Percentiles rank a stretch among this genome's conserved stretches.
Conservation (phyloP, 2,888 invertebrate genomes). For the Mamestra brassicae region DNA sequence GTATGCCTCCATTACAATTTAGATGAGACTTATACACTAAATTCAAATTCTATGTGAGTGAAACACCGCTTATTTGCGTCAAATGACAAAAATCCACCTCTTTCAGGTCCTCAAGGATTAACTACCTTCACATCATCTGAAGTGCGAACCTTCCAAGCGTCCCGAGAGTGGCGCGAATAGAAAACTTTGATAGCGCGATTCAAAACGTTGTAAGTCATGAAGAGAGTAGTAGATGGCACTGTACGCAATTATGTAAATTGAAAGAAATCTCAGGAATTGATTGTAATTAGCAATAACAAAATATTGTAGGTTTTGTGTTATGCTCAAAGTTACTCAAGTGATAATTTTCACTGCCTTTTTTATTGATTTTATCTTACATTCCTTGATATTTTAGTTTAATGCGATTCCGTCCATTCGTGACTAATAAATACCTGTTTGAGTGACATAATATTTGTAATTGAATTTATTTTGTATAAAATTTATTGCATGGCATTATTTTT, state of each 20-base stretch:
- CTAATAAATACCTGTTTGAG: conserved; percentile 75
- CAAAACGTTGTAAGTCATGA: conserved; percentile 37
- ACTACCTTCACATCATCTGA: conserved; percentile 89
- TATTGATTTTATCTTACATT: conserved; percentile 60
- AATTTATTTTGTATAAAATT: conserved; percentile 49
- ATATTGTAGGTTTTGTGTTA: conserved; percentile 48
- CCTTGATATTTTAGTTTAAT: conserved; percentile 53
- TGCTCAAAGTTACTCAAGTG: conserved; percentile 75
- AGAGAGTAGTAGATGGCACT: conserved; percentile 51
- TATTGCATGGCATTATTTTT: conserved; percentile 38
- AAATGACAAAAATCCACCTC: background rate
- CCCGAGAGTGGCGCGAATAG: conserved; percentile 87
- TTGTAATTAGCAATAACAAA: conserved; percentile 41
- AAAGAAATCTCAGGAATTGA: conserved; percentile 48
- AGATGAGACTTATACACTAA: too few species aligned
- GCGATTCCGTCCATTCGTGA: conserved; percentile 69
- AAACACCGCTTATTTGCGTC: too few species aligned
- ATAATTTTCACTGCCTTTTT: conserved; percentile 76
- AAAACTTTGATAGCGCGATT: conserved; percentile 26
- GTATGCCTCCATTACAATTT: too few species aligned
- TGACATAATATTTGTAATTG: conserved; percentile 72
- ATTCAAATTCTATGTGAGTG: too few species aligned
- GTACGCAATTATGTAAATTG: conserved; percentile 52
- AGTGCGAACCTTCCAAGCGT: conserved; percentile 89
- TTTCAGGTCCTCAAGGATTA: conserved; percentile 87